phyloP scores from a whole-genome alignment of 2,888 invertebrate genomes.

The Eustalomyia histrio region DNA sequence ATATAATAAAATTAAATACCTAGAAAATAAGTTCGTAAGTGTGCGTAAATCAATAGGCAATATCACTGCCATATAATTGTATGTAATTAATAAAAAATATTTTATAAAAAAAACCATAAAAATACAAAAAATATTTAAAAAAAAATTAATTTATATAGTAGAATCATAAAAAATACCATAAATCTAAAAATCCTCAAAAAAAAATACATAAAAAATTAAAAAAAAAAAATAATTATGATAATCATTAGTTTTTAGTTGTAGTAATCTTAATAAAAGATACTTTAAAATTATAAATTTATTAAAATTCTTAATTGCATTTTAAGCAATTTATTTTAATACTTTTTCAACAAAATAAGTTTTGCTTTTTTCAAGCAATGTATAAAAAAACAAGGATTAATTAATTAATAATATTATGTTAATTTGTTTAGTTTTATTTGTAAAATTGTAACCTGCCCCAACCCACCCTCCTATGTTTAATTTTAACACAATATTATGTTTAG shows the following conservation, averaged over 20 bases:
- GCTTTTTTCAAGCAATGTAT: background rate
- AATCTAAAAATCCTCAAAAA: conserved; percentile 17
- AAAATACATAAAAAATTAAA: conserved; percentile 3
- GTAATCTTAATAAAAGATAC: conserved; percentile 11
- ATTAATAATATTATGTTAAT: conserved; percentile 11
- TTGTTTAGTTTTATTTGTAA: conserved; percentile 11
- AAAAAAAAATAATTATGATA: conserved; percentile 48
- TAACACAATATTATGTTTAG: background rate
- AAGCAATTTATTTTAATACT: conserved; percentile 48
- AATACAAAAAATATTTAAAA: background rate
- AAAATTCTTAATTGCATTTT: conserved; percentile 56
- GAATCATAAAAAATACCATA: background rate
- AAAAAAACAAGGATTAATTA: conserved; percentile 2
- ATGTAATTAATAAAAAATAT: conserved; percentile 30
- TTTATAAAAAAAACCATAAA: conserved; percentile 25
- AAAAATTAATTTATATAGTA: conserved; percentile 8
- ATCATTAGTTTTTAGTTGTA: conserved; percentile 59
- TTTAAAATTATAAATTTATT: background rate
- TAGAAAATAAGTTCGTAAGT: conserved; percentile 19
- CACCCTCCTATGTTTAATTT: conserved; percentile 1
- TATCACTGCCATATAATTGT: conserved; percentile 58
- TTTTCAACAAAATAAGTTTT: conserved; percentile 18
- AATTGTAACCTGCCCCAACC: conserved; percentile 11
- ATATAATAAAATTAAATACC: too few species aligned
- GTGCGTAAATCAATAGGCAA: conserved; percentile 61